Percentiles rank a stretch among this genome's conserved stretches.
phyloP scores from a whole-genome alignment of 2,113 vertebrate species.

The Crypturellus undulatus region DNA sequence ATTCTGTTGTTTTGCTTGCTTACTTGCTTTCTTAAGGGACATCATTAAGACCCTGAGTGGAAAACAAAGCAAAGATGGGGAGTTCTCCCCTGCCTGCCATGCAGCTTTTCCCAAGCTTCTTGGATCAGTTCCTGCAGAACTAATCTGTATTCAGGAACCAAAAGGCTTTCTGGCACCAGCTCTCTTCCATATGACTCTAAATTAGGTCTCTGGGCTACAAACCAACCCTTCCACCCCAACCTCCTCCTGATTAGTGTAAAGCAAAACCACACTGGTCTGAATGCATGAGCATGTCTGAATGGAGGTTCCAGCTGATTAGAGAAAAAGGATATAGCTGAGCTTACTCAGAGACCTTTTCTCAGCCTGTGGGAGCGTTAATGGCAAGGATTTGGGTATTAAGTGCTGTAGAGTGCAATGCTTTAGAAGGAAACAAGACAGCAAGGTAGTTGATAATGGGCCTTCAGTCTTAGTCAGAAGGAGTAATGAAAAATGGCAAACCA shows the following conservation, averaged over 20 bases:
- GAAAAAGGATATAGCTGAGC: conserved; percentile 19
- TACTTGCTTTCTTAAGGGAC: conserved; percentile 12
- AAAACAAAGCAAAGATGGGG: not conserved
- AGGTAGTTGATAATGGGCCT: not conserved
- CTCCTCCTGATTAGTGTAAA: conserved; percentile 19
- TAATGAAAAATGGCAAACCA: not conserved
- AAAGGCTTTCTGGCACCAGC: not conserved
- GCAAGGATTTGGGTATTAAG: not conserved
- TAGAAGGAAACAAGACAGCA: not conserved
- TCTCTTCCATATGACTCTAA: conserved; percentile 26
- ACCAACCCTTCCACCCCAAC: not conserved
- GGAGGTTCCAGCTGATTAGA: conserved; percentile 25
- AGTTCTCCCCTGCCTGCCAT: not conserved
- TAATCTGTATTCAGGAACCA: conserved; percentile 38
- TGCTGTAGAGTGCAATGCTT: not conserved
- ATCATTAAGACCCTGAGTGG: not conserved
- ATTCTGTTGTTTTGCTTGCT: not conserved
- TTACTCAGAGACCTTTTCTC: not conserved
- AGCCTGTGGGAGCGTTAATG: not conserved
- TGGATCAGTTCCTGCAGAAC: conserved; percentile 21
- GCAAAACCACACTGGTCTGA: conserved; percentile 13
- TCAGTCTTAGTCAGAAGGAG: not conserved
- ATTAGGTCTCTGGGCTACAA: conserved; percentile 52
- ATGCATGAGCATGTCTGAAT: not conserved
- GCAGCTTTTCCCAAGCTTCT: not conserved